These are phyloP conservation scores for Maniola hyperantus DNA, from an alignment of 2,888 invertebrate genomes.

Conservation along the genomic window DNA sequence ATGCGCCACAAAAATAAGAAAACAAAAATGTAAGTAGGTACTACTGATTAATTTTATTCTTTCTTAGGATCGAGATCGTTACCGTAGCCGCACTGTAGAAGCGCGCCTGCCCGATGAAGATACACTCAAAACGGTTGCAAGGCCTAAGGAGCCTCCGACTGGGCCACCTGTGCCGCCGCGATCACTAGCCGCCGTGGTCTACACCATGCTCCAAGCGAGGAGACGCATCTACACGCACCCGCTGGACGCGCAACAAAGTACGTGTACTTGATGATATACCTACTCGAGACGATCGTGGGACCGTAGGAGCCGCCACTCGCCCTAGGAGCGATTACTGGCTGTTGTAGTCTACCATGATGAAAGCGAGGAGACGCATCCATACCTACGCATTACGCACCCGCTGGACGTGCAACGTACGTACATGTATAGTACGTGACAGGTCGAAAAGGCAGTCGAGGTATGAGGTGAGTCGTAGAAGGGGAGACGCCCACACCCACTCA, in stretches of 20 bases:
- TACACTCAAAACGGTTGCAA: constrained; percentile 64
- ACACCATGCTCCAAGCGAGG: constrained; percentile 93
- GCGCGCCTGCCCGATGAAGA: constrained; percentile 67
- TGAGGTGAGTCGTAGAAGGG: too few relatives aligned
- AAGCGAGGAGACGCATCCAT: constrained; percentile 89
- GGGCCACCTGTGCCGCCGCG: constrained; percentile 88
- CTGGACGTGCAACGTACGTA: constrained; percentile 49
- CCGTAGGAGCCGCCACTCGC: constrained; percentile 76
- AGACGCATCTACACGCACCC: constrained; percentile 83
- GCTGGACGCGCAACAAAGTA: constrained; percentile 45
- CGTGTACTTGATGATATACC: neutral
- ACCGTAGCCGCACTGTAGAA: constrained; percentile 66
- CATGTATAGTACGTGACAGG: too few relatives aligned
- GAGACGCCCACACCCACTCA: too few relatives aligned
- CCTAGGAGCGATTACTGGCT: too few relatives aligned
- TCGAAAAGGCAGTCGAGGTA: too few relatives aligned
- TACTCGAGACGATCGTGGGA: constrained; percentile 65
- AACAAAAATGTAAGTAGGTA: too few relatives aligned
- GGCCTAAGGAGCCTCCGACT: constrained; percentile 79
- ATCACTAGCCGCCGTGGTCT: constrained; percentile 91
- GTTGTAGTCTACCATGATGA: constrained; percentile 94
- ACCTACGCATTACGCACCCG: constrained; percentile 56
- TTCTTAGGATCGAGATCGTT: constrained; percentile 12
- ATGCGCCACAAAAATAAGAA: too few relatives aligned
- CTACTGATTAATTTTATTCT: too few relatives aligned